Evolutionary conservation across 2,888 invertebrate genomes (phyloP).

Genomic region (Cataglyphis altisquamis): DNA sequence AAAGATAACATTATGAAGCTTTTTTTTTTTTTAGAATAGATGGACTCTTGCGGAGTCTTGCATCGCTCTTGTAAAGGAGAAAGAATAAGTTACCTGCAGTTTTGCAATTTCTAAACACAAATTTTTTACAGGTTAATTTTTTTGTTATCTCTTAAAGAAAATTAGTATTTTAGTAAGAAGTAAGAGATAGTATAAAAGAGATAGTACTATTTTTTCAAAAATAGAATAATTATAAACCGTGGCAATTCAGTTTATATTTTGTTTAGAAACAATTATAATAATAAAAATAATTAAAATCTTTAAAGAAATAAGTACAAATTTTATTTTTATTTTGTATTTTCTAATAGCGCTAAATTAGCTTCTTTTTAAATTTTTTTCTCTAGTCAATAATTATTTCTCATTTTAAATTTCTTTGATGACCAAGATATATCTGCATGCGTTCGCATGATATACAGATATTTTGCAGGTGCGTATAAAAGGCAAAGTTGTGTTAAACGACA

Average conservation of each 20-base stretch:
- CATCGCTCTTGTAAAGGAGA: too few species aligned
- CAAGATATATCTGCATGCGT: background rate
- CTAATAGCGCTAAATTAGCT: background rate
- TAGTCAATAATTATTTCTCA: background rate
- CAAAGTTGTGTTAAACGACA: background rate
- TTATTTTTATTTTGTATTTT: background rate
- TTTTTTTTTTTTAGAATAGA: background rate
- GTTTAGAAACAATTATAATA: background rate
- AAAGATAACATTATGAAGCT: background rate
- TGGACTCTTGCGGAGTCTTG: background rate
- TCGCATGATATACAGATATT: background rate
- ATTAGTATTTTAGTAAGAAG: too few species aligned
- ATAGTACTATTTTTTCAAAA: too few species aligned
- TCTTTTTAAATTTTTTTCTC: background rate
- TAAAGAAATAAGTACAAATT: background rate
- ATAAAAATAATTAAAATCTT: background rate
- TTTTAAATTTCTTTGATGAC: background rate
- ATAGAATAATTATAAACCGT: background rate
- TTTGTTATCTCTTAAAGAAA: background rate
- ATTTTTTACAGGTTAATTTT: background rate
- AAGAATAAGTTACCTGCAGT: background rate
- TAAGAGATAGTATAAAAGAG: too few species aligned
- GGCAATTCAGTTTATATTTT: background rate
- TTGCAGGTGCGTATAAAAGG: slow-evolving; percentile 7
- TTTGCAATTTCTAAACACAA: background rate